A percentile compares a stretch with the other conserved stretches of the same genome.
Conservation (phyloP, 1,140 invertebrate genomes). For the Calephelis nemesis region DNA sequence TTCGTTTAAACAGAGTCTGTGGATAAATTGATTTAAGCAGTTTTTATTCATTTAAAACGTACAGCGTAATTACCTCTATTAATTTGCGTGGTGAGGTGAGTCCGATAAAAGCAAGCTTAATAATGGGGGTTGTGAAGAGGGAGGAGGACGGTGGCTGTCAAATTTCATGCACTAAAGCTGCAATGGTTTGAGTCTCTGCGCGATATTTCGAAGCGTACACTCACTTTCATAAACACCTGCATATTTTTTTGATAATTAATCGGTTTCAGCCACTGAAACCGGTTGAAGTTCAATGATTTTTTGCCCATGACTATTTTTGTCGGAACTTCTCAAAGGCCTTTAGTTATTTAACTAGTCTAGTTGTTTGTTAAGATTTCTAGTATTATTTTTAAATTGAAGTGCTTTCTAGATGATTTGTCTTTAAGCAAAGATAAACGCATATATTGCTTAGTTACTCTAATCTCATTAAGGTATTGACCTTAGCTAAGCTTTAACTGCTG, state of each 20-base stretch:
- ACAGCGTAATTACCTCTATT: conserved; percentile 51
- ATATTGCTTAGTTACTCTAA: too few relatives aligned
- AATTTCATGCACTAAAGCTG: conserved; percentile 60
- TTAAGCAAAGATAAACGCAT: too few relatives aligned
- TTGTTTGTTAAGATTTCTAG: too few relatives aligned
- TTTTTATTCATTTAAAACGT: conserved; percentile 50
- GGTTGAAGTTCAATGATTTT: too few relatives aligned
- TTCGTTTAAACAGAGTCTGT: conserved; percentile 36
- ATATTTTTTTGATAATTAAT: neutral
- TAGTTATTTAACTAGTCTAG: too few relatives aligned
- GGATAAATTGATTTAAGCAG: conserved; percentile 33
- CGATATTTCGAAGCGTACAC: conserved; percentile 44
- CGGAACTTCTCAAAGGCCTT: too few relatives aligned
- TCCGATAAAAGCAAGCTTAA: conserved; percentile 54
- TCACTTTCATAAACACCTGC: conserved; percentile 16
- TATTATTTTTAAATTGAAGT: too few relatives aligned
- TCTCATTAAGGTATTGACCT: too few relatives aligned
- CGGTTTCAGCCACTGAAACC: too few relatives aligned
- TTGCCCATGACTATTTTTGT: too few relatives aligned
- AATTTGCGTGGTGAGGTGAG: conserved; percentile 45
- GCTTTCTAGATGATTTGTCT: too few relatives aligned
- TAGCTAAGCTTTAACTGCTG: too few relatives aligned
- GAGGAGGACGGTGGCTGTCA: conserved; percentile 45
- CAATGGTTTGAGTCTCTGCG: conserved; percentile 42
- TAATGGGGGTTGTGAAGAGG: conserved; percentile 33